Evolutionary conservation across 64 coral and sea anemone species (phyloP).

Genomic region (Montipora cactus): DNA sequence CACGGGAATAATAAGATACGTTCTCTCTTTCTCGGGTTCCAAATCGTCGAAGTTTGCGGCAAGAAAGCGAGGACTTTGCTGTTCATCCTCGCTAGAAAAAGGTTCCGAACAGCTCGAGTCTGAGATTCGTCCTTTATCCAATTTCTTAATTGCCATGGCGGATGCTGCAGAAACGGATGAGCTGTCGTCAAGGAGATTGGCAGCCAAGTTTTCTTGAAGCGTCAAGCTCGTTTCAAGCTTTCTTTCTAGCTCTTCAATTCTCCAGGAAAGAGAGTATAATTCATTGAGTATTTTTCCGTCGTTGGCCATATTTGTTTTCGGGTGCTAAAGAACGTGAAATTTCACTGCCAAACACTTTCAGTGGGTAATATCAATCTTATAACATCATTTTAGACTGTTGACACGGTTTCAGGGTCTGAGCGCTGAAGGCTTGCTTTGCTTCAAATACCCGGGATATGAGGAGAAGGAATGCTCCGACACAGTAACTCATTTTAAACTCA

Average conservation of each 20-base stretch:
- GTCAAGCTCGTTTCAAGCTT: slow-evolving; percentile 72
- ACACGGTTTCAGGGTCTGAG: not conserved
- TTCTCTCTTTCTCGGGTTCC: slow-evolving; percentile 31
- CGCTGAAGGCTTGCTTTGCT: too few relatives aligned
- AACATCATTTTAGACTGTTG: not conserved
- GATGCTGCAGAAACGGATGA: slow-evolving; percentile 12
- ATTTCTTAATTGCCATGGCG: not conserved
- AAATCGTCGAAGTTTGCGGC: not conserved
- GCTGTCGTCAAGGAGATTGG: slow-evolving; percentile 29
- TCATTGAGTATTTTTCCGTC: slow-evolving; percentile 51
- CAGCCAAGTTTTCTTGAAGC: slow-evolving; percentile 39
- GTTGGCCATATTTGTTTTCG: slow-evolving; percentile 8
- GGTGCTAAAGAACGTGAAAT: not conserved
- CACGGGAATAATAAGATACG: slow-evolving; percentile 79
- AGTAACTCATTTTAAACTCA: too few relatives aligned
- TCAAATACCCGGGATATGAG: too few relatives aligned
- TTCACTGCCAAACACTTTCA: not conserved
- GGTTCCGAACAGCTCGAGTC: slow-evolving; percentile 29
- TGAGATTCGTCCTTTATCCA: slow-evolving; percentile 23
- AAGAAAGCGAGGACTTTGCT: not conserved
- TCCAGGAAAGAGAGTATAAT: slow-evolving; percentile 69
- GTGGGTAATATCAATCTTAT: not conserved
- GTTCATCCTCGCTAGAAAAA: slow-evolving; percentile 13
- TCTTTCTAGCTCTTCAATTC: slow-evolving; percentile 71
- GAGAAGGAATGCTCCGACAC: too few relatives aligned